Base-by-base conservation (phyloP, 1,140 invertebrate genomes). In the Orussus abietinus region DNA sequence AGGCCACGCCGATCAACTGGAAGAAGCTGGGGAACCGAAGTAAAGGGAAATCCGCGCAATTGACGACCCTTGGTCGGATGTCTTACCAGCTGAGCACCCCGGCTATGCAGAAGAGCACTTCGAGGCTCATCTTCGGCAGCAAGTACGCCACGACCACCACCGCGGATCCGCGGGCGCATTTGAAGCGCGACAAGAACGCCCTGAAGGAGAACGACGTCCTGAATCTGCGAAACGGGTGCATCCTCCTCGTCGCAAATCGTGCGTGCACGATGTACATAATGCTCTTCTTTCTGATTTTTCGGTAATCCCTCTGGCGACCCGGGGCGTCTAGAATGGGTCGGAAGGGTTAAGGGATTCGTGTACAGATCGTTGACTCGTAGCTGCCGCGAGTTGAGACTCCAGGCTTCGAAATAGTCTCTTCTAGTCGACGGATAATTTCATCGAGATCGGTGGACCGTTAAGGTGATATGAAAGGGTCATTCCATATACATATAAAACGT, bases 1-100 rank as follows among this genome's bases (percentile, higher is more conserved):
- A 70, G 4, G 71, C 77, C 12, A 80, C 77, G 7, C 76, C 75
- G 18, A 75, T 74, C 2, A 78, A 45, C 29, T 51, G 48, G 56
- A 64, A 55, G 26, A 61, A 59, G 41, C 33, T 38, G n/a, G n/a
- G n/a, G 34, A 57, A 59, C 55, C 57, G 56, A 37, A 55, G 42
- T 19, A 64, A 52, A 39, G 57, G 53, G n/a, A 63, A 57, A 51
- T 45, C 49, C 17, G 47, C 41, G 4, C 54, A 55, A 37, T 55
- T 52, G 15, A 62, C 64, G 17, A 59, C 58, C 26, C 47, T 55
- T 32, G 61, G 60, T 51, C 53, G 55, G 12, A 28, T 52, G 39
- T 62, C 53, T 41, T 51, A 65, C 32, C 63, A 62, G 45, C 46
- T 59, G 53, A 69, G 66, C 53, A 68, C 67, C 28, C 67, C 67